Conservation (phyloP, 2,797 vertebrate species). For the Basileuterus tristriatus region DNA sequence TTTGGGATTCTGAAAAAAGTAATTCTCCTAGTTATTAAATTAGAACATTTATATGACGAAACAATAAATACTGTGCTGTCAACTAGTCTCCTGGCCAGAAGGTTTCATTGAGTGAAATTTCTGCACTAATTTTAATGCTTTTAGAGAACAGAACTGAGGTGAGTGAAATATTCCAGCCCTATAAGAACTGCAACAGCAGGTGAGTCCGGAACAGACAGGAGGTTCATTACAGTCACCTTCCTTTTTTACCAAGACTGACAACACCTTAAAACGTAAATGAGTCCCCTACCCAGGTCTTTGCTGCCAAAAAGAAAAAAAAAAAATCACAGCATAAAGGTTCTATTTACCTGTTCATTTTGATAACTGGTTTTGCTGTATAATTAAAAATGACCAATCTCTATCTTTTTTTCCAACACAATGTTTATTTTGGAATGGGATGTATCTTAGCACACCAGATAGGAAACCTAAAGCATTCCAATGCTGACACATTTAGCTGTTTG, state of each 20-base stretch:
- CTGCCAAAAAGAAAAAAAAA: neutral
- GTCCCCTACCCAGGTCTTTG: accelerated
- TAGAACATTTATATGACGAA: conserved; percentile 50
- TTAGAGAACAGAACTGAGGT: neutral
- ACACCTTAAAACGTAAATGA: neutral
- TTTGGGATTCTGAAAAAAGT: conserved; percentile 35
- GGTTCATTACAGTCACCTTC: neutral
- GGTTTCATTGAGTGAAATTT: conserved; percentile 12
- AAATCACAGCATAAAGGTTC: neutral
- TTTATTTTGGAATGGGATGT: neutral
- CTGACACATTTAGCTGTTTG: neutral
- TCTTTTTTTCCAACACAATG: neutral
- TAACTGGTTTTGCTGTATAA: neutral
- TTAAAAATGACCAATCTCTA: neutral
- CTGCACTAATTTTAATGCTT: conserved; percentile 28
- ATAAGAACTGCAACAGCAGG: neutral
- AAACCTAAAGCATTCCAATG: neutral
- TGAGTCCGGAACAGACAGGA: neutral
- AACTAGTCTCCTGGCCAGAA: conserved; percentile 10
- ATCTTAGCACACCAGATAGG: neutral
- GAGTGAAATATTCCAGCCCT: neutral
- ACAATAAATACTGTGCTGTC: conserved; percentile 30
- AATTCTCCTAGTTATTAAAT: conserved; percentile 12
- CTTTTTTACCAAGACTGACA: neutral
- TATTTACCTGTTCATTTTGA: neutral